Percentiles rank a stretch among this genome's conserved stretches.
Conservation (phyloP, 2,888 invertebrate species). For the Oligia strigilis region DNA sequence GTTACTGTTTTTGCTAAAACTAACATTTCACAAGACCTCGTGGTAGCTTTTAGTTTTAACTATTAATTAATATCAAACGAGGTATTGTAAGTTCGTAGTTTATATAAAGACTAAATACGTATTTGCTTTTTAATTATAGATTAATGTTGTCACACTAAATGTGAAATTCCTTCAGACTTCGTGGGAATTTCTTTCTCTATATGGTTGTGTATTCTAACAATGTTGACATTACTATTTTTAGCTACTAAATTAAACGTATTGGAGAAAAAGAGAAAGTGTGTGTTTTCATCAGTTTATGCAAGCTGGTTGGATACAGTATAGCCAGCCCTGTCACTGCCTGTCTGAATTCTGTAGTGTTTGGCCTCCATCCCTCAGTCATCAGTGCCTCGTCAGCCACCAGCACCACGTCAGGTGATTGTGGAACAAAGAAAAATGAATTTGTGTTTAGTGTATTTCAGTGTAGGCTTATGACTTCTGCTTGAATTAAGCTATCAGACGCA, state of each 20-base stretch:
- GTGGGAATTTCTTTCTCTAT: not conserved
- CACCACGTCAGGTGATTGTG: not conserved
- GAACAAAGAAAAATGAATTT: not conserved
- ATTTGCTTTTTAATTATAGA: constrained; percentile 18
- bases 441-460: not conserved
- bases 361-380: not conserved
- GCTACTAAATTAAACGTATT: not conserved
- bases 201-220: not conserved
- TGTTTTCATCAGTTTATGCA: not conserved
- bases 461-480: not conserved
- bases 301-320: not conserved
- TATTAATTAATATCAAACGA: constrained; percentile 36
- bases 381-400: not conserved
- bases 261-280: not conserved
- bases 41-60: constrained; percentile 34
- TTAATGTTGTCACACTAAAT: not conserved
- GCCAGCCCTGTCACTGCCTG: not conserved
- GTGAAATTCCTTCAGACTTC: not conserved
- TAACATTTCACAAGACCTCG: constrained; percentile 6
- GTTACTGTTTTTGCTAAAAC: constrained; percentile 51
- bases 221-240: constrained; percentile 21
- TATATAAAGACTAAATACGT: not conserved
- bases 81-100: constrained; percentile 28
- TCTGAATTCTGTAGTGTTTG: not conserved
- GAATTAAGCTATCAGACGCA: not conserved